Evolutionary conservation across 2,797 vertebrate species (phyloP).

Genomic region (Pristis pectinata): DNA sequence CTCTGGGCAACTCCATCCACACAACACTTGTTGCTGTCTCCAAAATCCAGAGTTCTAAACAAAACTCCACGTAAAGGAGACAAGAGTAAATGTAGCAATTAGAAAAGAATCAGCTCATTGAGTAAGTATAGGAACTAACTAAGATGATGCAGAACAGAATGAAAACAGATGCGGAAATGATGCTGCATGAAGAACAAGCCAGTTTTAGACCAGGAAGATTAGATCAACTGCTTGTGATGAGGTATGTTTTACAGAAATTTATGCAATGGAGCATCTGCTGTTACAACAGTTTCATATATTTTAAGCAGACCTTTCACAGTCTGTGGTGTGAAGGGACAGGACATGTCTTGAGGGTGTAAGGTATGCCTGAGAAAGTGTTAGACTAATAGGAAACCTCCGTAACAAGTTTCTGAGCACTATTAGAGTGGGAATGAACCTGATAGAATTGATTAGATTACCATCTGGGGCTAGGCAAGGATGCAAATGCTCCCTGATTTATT

Average conservation of each 20-base stretch:
- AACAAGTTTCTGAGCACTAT: not conserved
- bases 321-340: not conserved
- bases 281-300: constrained; percentile 21
- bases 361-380: not conserved
- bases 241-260: not conserved
- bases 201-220: not conserved
- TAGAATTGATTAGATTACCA: not conserved
- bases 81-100: not conserved
- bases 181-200: too few relatives aligned
- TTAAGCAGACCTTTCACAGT: not conserved
- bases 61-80: not conserved
- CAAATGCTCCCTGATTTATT: not conserved
- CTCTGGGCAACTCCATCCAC: too few relatives aligned
- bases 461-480: not conserved
- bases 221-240: not conserved
- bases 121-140: not conserved
- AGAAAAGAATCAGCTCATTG: not conserved
- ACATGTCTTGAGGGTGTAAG: not conserved
- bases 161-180: not conserved
- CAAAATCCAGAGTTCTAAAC: not conserved
- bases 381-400: constrained; percentile 9
- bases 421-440: not conserved
- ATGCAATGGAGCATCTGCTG: not conserved
- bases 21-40: not conserved
- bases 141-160: not conserved